Evolutionary conservation across 2,797 vertebrate genomes (phyloP), one percentile per base, ranked within the genome.

Genomic region (Dallia pectoralis): DNA sequence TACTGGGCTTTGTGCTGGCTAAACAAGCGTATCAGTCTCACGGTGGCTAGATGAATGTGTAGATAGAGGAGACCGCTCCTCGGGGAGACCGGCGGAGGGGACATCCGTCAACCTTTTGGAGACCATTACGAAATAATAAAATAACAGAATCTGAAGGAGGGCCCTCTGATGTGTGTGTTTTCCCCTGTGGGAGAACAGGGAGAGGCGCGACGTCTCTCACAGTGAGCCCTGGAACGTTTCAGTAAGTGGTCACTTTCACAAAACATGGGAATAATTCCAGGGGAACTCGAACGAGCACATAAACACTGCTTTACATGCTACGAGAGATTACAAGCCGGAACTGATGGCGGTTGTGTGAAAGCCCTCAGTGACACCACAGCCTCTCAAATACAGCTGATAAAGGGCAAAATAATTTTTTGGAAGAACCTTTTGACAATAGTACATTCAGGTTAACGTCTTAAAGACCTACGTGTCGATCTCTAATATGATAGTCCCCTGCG

Each of bases 21-120:
- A 89, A 91, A 89, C 87, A 87, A 89, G 88, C 88, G 83, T 88
- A 89, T 89, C 87, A 90, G 89, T 89, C 87, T 90, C 88, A 84
- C 89, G 85, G 90, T 86, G 72, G 89, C n/a, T 69, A 88, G 89
- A 92, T 90, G 86, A 81, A 91, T 87, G 88, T 84, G 79, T n/a
- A 87, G 90, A 90, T 90, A 90, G 89, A 85, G 83, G 83, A 62
- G 72, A 75, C 66, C 33, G 82, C 80, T 89, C 85, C 84, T 84
- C 74, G 0, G 86, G 84, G 85, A 88, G 84, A 86, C 83, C 86
- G 79, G 85, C 6, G 40, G 81, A 85, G 82, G 83, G 85, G 84
- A 83, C 86, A 89, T 89, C 88, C 87, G 87, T 91, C 90, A 90
- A 85, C 78, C 83, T 79, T n/a, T 75, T 76, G 81, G 82, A 86